Base-by-base conservation (phyloP, 2,888 invertebrate species). In the Glomeris marginata region DNA sequence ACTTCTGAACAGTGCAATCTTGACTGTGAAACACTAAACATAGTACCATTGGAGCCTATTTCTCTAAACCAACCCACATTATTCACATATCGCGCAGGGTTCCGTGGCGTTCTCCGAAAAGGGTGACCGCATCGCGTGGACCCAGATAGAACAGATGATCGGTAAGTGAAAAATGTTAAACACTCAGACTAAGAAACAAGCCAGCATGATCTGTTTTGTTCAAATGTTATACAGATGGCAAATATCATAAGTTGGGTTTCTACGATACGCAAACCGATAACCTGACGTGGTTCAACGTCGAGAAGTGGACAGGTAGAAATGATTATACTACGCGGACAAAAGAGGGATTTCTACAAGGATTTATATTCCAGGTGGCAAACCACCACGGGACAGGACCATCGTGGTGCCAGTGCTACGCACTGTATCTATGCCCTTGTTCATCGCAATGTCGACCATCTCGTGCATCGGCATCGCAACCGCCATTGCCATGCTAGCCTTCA, bases 61-160 rank as follows among this genome's bases (percentile, higher is more conserved):
- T n/a, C n/a, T n/a, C 36, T 36, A 10, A 36, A 36, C 11, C 10
- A 11, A 36, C 36, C 45, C 41, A 16, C n/a, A 11, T 10, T 46
- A 47, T 37, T n/a, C n/a, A n/a, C n/a, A n/a, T n/a, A n/a, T n/a
- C n/a, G 64, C 69, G 15, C 69, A 97, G 95, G 97, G 97, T 43
- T 77, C 83, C 62, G 98, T 99, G 54, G 95, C 94, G 36, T 99
- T 98, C 72, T 92, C 94, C 8, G 87, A 88, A 72, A 66, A 69
- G 55, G 98, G 98, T 59, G 98, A 98, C 73, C 80, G 98, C 61
- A 97, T 99, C 64, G 95, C 97, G 43, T 74, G 92, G 69, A 98
- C 97, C 22, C 92, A 95, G 72, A 91, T 98, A 58, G 98, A 98
- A 67, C 98, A 98, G 71, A 79, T 94, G 72, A 78, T 84, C 54